These are phyloP conservation scores for Spinus pinus DNA, from an alignment of 2,797 vertebrate species.

Conservation along the genomic window DNA sequence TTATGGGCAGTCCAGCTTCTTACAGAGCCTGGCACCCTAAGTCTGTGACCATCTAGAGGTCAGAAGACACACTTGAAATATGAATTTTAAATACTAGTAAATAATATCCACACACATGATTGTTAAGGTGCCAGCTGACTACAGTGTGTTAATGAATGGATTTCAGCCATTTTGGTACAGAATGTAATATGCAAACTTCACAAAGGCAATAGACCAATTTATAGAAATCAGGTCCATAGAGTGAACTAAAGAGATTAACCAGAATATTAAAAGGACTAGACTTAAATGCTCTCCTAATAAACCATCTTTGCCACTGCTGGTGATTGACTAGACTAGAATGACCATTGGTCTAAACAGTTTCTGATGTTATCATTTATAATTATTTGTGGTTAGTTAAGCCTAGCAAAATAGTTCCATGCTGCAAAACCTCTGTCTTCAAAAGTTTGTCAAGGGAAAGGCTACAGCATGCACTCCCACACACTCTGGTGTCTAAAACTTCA, in stretches of 20 bases:
- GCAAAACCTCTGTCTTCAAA: neutral
- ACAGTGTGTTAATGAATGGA: neutral
- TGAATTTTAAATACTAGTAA: neutral
- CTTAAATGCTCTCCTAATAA: neutral
- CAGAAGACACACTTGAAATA: neutral
- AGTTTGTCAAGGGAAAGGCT: neutral
- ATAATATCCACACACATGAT: neutral
- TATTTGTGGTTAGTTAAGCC: neutral
- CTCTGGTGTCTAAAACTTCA: neutral
- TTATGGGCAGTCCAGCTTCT: neutral
- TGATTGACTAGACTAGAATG: neutral
- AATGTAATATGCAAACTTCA: neutral
- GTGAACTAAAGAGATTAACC: neutral
- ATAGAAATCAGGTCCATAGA: neutral
- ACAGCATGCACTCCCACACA: neutral
- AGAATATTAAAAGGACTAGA: neutral
- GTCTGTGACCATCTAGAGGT: neutral
- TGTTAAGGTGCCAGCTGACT: neutral
- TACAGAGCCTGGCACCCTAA: neutral
- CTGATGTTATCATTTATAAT: neutral
- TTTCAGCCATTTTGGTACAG: neutral
- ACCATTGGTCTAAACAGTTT: neutral
- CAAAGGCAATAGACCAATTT: neutral
- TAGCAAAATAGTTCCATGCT: neutral
- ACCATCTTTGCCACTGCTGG: neutral